Evolutionary conservation across 1,140 invertebrate species (phyloP).

Genomic region (Ooceraea biroi): DNA sequence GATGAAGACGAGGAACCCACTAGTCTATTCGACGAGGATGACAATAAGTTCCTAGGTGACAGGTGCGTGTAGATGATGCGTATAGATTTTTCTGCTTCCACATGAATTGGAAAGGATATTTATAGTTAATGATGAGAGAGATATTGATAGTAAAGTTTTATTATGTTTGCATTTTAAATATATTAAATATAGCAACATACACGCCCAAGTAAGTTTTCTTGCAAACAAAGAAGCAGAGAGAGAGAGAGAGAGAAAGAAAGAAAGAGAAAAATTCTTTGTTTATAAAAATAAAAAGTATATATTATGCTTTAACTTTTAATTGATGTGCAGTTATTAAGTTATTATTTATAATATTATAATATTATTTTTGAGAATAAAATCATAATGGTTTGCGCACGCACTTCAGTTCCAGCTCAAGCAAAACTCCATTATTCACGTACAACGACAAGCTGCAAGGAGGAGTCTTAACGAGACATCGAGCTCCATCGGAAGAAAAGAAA

Average conservation of each 20-base stretch:
- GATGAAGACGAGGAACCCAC: conserved; percentile 80
- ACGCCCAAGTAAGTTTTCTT: too few species aligned
- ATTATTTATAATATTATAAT: conserved; percentile 1
- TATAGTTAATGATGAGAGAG: background rate
- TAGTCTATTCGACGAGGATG: conserved; percentile 83
- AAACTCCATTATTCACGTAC: conserved; percentile 76
- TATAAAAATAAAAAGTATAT: conserved; percentile 11
- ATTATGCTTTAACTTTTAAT: background rate
- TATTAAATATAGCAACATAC: too few species aligned
- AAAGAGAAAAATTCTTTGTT: too few species aligned
- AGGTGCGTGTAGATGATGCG: conserved; percentile 69
- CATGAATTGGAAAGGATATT: background rate
- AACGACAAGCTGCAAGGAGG: conserved; percentile 77
- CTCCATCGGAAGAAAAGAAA: conserved; percentile 69
- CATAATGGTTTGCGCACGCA: background rate
- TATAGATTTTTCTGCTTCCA: background rate
- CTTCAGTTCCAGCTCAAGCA: conserved; percentile 72
- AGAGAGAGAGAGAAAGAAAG: too few species aligned
- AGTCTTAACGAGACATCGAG: conserved; percentile 74
- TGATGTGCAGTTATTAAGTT: background rate
- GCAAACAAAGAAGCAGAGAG: too few species aligned
- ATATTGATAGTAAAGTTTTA: too few species aligned
- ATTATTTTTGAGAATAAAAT: background rate
- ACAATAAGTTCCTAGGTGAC: conserved; percentile 75
- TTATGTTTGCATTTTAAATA: too few species aligned